These are phyloP conservation scores for Triplophysa rosa DNA, from an alignment of 2,113 vertebrate species.

Conservation along the genomic window DNA sequence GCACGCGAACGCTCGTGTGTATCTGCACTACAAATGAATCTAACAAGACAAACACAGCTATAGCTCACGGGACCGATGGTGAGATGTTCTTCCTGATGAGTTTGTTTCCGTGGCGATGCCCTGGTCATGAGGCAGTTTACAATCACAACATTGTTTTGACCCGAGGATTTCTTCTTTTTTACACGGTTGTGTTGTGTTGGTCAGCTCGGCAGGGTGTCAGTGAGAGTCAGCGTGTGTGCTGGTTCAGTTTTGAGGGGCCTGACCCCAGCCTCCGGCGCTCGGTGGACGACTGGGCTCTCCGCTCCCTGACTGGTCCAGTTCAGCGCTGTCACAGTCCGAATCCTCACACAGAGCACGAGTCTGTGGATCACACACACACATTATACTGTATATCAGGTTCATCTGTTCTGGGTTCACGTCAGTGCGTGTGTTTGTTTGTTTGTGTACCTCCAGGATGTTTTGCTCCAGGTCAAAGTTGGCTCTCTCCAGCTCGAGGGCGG, in stretches of 20 bases:
- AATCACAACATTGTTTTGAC: slow-evolving; percentile 30
- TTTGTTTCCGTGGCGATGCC: slow-evolving; percentile 16
- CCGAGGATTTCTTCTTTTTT: slow-evolving; percentile 39
- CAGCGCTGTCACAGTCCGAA: slow-evolving; percentile 90
- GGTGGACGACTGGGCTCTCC: slow-evolving; percentile 77
- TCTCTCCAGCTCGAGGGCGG: slow-evolving; percentile 75
- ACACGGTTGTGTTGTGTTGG: too few species aligned
- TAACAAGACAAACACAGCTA: not conserved
- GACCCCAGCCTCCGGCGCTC: slow-evolving; percentile 71
- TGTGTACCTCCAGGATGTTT: slow-evolving; percentile 74
- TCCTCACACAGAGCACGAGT: slow-evolving; percentile 80
- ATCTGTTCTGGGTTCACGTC: not conserved
- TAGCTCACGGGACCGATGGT: not conserved
- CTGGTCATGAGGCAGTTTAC: slow-evolving; percentile 41
- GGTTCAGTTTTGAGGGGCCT: slow-evolving; percentile 46
- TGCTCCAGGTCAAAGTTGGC: slow-evolving; percentile 79
- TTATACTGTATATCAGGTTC: too few species aligned
- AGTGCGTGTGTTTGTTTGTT: too few species aligned
- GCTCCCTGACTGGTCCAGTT: slow-evolving; percentile 86
- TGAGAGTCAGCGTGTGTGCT: slow-evolving; percentile 14
- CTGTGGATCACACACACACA: slow-evolving; percentile 42
- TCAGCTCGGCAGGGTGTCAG: not conserved
- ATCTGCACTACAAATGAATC: not conserved
- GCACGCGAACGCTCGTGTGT: not conserved
- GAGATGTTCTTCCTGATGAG: not conserved